phyloP scores from a whole-genome alignment of 2,113 vertebrate species.

The Tinamus guttatus region DNA sequence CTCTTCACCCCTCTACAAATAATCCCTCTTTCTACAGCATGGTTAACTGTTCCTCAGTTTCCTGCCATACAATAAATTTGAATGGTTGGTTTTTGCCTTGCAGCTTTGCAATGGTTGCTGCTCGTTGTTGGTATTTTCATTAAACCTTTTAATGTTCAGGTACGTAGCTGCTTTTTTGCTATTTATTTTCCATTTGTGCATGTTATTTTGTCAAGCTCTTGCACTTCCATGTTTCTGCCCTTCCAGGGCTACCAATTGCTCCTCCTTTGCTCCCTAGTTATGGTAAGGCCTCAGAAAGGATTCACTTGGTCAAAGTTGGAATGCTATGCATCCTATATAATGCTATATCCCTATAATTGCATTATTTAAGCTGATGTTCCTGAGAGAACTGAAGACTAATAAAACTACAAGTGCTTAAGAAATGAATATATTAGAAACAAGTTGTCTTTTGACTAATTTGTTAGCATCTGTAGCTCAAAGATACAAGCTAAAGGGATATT shows the following conservation, averaged over 20 bases:
- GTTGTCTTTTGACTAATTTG: neutral
- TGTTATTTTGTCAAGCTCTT: neutral
- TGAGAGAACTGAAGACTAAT: neutral
- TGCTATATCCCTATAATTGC: neutral
- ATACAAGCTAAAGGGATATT: neutral
- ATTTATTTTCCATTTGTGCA: neutral
- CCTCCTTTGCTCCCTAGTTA: neutral
- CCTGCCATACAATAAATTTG: neutral
- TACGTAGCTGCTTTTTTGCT: neutral
- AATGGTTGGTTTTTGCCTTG: neutral
- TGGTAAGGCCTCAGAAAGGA: neutral
- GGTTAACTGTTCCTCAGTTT: neutral
- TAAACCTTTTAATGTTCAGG: neutral
- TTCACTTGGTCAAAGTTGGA: neutral
- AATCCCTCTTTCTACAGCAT: fast-evolving
- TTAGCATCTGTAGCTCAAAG: neutral
- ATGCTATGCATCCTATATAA: no score
- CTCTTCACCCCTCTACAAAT: neutral
- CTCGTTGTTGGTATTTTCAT: neutral
- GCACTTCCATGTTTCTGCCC: neutral
- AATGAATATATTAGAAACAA: neutral
- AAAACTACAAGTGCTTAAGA: neutral
- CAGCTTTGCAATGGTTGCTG: neutral
- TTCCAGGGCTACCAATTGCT: neutral
- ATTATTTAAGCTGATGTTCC: neutral